Evolutionary conservation across 2,113 vertebrate genomes (phyloP).

Genomic region (Cnemophilus loriae): DNA sequence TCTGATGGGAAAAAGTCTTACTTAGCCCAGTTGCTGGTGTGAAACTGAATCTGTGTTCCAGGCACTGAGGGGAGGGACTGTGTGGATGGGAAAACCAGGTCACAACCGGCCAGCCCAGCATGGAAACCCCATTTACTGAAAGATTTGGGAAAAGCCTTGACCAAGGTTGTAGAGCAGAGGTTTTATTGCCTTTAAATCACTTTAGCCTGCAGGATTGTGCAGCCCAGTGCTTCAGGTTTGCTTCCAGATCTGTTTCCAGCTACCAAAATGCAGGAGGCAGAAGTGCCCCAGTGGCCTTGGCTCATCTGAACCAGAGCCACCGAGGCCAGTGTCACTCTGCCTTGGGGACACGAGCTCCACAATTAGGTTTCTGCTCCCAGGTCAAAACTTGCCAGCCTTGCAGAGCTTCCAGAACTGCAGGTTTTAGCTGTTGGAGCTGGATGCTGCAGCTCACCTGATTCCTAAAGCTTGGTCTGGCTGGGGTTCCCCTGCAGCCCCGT

Average conservation of each 20-base stretch:
- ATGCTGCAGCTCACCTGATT: neutral
- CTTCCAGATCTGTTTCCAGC: neutral
- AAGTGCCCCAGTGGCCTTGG: neutral
- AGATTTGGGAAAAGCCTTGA: neutral
- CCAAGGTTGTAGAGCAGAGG: neutral
- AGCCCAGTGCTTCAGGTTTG: neutral
- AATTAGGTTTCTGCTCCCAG: neutral
- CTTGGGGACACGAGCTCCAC: neutral
- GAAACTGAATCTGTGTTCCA: neutral
- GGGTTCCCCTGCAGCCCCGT: neutral
- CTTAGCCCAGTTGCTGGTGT: conserved; percentile 28
- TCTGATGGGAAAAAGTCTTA: conserved; percentile 58
- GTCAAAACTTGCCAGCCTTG: neutral
- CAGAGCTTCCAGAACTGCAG: neutral
- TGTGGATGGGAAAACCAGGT: neutral
- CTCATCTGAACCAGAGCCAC: neutral
- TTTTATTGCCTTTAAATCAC: neutral
- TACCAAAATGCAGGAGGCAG: neutral
- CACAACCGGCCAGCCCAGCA: neutral
- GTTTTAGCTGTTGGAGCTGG: neutral
- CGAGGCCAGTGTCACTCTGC: neutral
- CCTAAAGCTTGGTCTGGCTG: neutral
- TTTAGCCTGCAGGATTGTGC: neutral
- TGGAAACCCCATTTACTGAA: neutral
- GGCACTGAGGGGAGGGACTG: neutral